A percentile compares a stretch with the other conserved stretches of the same genome.
Conservation (phyloP, 2,113 vertebrate genomes). For the Psilopogon haemacephalus region DNA sequence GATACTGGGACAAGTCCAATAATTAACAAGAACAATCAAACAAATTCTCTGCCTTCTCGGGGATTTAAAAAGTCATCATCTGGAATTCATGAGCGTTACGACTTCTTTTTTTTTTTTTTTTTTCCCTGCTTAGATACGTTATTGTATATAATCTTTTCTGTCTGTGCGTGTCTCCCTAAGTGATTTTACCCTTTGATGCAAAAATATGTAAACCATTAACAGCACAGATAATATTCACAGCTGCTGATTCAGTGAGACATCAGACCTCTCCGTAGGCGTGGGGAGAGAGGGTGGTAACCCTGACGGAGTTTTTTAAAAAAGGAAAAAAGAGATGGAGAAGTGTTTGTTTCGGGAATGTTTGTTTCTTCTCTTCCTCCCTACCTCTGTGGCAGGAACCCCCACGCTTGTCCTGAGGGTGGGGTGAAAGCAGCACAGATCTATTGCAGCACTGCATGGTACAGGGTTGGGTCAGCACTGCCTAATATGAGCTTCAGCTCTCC, state of each 20-base stretch:
- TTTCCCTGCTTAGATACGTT: neutral
- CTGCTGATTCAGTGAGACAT: constrained; percentile 35
- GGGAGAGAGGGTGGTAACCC: constrained; percentile 21
- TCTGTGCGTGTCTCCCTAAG: constrained; percentile 23
- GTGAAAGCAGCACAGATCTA: neutral
- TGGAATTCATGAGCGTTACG: constrained; percentile 65
- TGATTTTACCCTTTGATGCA: constrained; percentile 54
- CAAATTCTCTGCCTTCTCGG: constrained; percentile 64
- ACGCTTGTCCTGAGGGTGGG: neutral
- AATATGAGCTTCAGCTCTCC: neutral
- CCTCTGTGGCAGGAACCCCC: neutral
- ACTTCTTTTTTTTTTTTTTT: neutral
- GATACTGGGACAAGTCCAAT: constrained; percentile 68
- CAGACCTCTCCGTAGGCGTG: neutral
- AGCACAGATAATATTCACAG: constrained; percentile 34
- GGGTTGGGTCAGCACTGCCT: neutral
- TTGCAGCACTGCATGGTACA: neutral
- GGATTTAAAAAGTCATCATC: constrained; percentile 68
- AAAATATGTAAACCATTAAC: constrained; percentile 57
- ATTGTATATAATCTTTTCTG: constrained; percentile 21
- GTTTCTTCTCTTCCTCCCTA: constrained; percentile 10
- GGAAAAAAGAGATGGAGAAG: neutral
- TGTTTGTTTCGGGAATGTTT: constrained; percentile 11
- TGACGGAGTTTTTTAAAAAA: neutral
- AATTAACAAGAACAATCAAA: constrained; percentile 78